Conservation (phyloP, 92 coral and sea anemone genomes). For the Paragorgia papillata region DNA sequence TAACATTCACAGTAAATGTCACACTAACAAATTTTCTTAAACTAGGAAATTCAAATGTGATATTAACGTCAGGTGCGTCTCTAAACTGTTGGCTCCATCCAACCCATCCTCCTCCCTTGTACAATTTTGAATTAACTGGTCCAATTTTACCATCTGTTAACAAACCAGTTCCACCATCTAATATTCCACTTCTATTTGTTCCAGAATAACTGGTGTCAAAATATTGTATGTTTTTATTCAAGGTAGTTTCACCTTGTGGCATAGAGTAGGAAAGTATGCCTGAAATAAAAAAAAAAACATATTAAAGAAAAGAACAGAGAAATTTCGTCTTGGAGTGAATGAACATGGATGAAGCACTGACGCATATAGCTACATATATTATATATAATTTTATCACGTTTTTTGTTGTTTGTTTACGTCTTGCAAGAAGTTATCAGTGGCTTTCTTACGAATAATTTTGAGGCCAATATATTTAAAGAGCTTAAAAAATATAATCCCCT, state of each 20-base stretch:
- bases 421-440: no score
- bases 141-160: constrained; percentile 38
- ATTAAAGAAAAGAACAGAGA: neutral
- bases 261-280: constrained; percentile 24
- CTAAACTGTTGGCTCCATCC: neutral
- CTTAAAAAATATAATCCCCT: no score
- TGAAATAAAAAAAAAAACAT: neutral
- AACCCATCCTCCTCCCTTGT: constrained; percentile 25
- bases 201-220: constrained; percentile 24
- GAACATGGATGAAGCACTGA: no score
- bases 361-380: no score
- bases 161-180: constrained; percentile 16
- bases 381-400: no score
- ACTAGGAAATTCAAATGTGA: constrained; percentile 16
- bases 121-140: neutral
- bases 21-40: constrained; percentile 20
- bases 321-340: no score
- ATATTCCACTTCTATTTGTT: neutral
- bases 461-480: no score
- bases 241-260: constrained; percentile 22
- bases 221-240: neutral
- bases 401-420: no score
- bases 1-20: constrained; percentile 14
- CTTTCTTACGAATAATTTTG: no score
- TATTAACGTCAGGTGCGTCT: constrained; percentile 1